Evolutionary conservation across 2,113 vertebrate genomes (phyloP), one percentile per base, ranked within the genome.

Genomic region (Podarcis muralis): DNA sequence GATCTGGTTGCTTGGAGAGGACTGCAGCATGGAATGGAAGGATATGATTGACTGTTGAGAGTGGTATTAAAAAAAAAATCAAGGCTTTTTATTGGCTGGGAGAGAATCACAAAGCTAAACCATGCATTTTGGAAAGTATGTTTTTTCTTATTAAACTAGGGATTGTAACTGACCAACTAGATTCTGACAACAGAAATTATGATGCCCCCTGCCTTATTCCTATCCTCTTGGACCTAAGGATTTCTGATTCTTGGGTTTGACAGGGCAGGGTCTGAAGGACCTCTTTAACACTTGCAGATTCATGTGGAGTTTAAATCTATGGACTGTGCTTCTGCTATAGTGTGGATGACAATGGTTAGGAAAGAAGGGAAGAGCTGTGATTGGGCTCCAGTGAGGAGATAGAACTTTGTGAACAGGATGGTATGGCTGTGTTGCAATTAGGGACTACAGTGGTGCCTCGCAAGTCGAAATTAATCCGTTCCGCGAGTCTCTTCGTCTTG

Each of bases 1-100:
- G 43, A 2, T 69, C 35, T 27, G 27, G 81, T 90, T 90, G 89
- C 84, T 62, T 59, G 66, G 62, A 20, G 57, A 86, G 48, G 80
- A 72, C 76, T 32, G 53, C 22, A 43, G 16, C 6, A 40, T 48
- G n/a, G 18, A 85, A 80, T 74, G 83, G 82, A 85, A 85, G 30
- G 27, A 25, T 43, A 27, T 80, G 65, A 89, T 89, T 85, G 76
- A 48, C 75, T 57, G 65, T 59, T 78, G 59, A 1, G 6, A 7
- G 32, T 53, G n/a, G 27, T 66, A 68, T 68, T 62, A 62, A 35
- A 77, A 69, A 12, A 53, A 48, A 48, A 9, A 53, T 25, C 62
- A 35, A 57, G 30, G 16, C 15, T 35, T 68, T 15, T 57, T 48
- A 84, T 88, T 69, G 74, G 59, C 18, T 32, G 32, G 83, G 74